Conservation (phyloP, 2,797 vertebrate species). For the Parauchenoglanis punctatus region DNA sequence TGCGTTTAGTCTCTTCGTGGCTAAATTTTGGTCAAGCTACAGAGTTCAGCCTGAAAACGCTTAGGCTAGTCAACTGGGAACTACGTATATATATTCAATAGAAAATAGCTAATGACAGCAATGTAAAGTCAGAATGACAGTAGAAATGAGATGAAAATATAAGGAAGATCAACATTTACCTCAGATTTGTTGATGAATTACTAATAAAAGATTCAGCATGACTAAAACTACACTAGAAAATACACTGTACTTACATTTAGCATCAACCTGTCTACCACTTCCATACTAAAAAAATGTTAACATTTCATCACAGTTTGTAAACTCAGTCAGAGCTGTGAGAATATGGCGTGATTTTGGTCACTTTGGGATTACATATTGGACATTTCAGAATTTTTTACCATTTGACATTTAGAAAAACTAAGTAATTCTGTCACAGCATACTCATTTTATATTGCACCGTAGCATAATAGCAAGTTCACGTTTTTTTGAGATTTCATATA, state of each 20-base stretch:
- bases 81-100: background rate
- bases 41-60: background rate
- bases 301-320: background rate
- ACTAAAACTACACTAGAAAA: background rate
- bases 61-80: constrained; percentile 1
- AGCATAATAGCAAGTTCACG: background rate
- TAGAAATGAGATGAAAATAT: background rate
- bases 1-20: background rate
- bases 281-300: background rate
- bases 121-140: background rate
- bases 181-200: background rate
- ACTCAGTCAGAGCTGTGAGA: background rate
- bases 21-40: constrained; percentile 4
- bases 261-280: background rate
- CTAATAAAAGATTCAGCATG: background rate
- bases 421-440: background rate
- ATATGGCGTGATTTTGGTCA: background rate
- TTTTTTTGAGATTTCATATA: background rate
- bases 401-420: background rate
- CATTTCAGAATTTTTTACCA: background rate
- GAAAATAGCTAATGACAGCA: background rate
- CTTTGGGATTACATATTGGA: background rate
- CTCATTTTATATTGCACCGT: background rate
- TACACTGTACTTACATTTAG: background rate
- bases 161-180: background rate